These are phyloP conservation scores for Chromis chromis DNA, from an alignment of 2,797 vertebrate genomes.

Conservation along the genomic window DNA sequence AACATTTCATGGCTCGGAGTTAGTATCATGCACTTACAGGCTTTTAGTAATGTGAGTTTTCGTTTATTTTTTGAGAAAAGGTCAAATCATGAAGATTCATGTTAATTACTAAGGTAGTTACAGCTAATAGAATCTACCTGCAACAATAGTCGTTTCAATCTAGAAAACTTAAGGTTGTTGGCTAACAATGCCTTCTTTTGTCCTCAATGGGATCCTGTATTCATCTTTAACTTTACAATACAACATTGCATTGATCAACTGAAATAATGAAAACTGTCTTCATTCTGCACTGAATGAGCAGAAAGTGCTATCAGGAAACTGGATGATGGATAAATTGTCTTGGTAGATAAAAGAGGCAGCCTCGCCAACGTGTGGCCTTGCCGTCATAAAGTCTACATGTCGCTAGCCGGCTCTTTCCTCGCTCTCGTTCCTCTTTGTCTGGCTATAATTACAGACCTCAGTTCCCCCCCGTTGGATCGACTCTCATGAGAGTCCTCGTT, in stretches of 20 bases:
- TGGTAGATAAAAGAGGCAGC: neutral
- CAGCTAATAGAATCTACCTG: too few relatives aligned
- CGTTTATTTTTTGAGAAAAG: too few relatives aligned
- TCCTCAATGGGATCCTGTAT: neutral
- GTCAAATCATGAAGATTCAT: too few relatives aligned
- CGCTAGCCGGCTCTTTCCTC: slow-evolving; percentile 1
- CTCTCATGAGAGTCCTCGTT: slow-evolving; percentile 45
- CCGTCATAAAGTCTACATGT: slow-evolving; percentile 12
- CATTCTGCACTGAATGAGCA: neutral
- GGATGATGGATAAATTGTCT: slow-evolving; percentile 4
- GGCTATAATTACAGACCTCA: slow-evolving; percentile 43
- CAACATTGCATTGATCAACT: neutral
- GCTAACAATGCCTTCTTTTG: too few relatives aligned
- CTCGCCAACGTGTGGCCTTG: neutral
- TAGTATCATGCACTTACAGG: too few relatives aligned
- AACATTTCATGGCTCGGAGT: too few relatives aligned
- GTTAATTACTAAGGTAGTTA: too few relatives aligned
- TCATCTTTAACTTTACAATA: neutral
- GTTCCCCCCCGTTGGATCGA: slow-evolving; percentile 28
- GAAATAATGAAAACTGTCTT: neutral
- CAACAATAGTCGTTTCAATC: too few relatives aligned
- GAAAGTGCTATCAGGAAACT: neutral
- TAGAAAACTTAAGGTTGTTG: too few relatives aligned
- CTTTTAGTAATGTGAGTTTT: too few relatives aligned
- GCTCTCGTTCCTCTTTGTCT: slow-evolving; percentile 13